Evolutionary conservation across 2,888 invertebrate species (phyloP), one percentile per base, ranked within the genome.

Genomic region (Bruchidius siliquastri): DNA sequence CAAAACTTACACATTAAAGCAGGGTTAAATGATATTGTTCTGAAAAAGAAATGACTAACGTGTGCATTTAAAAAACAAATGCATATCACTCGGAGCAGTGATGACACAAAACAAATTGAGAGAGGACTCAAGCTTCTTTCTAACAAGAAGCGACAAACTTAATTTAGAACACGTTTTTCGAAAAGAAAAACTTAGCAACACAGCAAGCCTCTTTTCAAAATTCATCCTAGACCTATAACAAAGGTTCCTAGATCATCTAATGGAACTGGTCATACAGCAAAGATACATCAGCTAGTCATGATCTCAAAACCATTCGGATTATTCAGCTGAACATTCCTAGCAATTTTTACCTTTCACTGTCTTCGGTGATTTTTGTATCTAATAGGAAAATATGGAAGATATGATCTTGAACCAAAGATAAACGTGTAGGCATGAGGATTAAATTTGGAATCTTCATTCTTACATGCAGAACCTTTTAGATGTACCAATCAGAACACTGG

Each of bases 31-130:
- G 71, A 73, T 72, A 69, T 75, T 76, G 74, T 72, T 74, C 71
- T 70, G 68, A 72, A 67, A 74, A 68, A 75, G n/a, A 75, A 74
- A 74, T 74, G 72, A 72, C 74, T 73, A 74, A 73, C 71, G 72
- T 76, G 71, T 76, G 79, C 79, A 80, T 78, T 78, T 79, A 67
- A 75, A 77, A 72, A 78, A 80, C 76, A 79, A 80, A 79, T 79
- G 79, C 79, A 74, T 49, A 49, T 13, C 49, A 49, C 49, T 49
- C 67, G 67, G 49, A 71, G 73, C 67, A 68, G 71, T 68, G 68
- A 67, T 72, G 22, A 72, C 67, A 67, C 68, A 74, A 75, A 49
- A 49, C 18, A 49, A 18, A 49, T 49, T 8, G 8, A 49, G 49
- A 49, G 6, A 13, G 8, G 13, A 49, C 10, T 49, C 18, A 3